Base-by-base conservation (phyloP, 2,113 vertebrate species). In the Origma solitaria region DNA sequence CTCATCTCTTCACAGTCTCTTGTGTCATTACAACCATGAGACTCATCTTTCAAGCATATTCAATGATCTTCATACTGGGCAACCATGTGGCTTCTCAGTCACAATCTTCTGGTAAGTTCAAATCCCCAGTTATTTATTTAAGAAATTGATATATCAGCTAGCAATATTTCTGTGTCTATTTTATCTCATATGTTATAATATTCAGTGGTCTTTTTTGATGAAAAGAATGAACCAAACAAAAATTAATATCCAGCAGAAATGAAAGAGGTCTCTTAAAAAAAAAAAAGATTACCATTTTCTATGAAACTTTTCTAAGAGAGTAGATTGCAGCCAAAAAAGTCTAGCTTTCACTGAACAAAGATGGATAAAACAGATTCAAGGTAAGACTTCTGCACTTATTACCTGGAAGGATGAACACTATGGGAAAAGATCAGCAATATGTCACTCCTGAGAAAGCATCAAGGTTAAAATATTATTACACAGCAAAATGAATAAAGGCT, bases 71-170 rank as follows among this genome's bases (percentile, higher is more conserved):
- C 53, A 65, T 44, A 23, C 40, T 97, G 61, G 50, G 44, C 31
- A 92, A 83, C 22, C 13, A 93, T 35, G 24, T 93, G 65, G 38
- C 61, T 89, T 83, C 51, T 62, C 81, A 66, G 19, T 72, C 79
- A 64, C 70, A 45, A 28, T 88, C 49, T 76, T 33, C 73, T 69
- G 92, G 97, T 97, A 96, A 97, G 96, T 96, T 95, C 50, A 87
- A 90, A 85, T 65, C 17, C 45, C 25, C 28, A 64, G 13, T 60
- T 75, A 66, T 40, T 88, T 88, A 62, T 75, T 92, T 80, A 66
- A 90, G 61, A 69, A 70, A 58, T 33, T 33, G 1, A 62, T 89
- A 56, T 14, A n/a, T 40, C 62, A 72, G 15, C 51, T 73, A 33
- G 4, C 3, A 86, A 56, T 64, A 76, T 81, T 90, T 69, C 27